Evolutionary conservation across 2,888 invertebrate genomes (phyloP), one percentile per base, ranked within the genome.

Genomic region (Aleiodes testaceus): DNA sequence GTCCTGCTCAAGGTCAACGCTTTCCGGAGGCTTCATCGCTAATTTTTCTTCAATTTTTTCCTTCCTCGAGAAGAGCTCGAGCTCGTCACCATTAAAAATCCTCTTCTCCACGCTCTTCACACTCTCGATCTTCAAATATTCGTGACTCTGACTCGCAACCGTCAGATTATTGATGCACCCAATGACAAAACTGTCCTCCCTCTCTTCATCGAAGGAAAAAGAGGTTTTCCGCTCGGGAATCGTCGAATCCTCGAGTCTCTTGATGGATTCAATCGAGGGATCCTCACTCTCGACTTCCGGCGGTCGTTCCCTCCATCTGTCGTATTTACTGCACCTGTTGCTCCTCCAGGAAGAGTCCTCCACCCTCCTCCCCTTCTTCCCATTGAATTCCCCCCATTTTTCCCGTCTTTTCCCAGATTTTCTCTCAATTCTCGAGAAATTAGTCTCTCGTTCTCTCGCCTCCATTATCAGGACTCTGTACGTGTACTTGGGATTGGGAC

Each of bases 401-500:
- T n/a, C n/a, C n/a, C n/a, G n/a, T n/a, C n/a, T n/a, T n/a, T n/a
- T n/a, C n/a, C 64, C 64, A 65, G n/a, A 16, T 18, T 59, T 59
- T 59, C 45, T 66, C 20, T 50, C 36, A 6, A 16, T 47, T 45
- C 50, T 22, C 36, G 64, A 47, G 12, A n/a, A 30, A 64, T 65
- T 78, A 18, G 73, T 74, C 50, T 84, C 82, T 0, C 81, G 79
- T n/a, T 78, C 79, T 20, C 80, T 79, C n/a, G 82, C 80, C 67
- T 87, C 85, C 70, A 81, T 79, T 42, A 86, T 78, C 16, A 87
- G 70, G 7, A 82, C 80, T 14, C 84, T 79, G 69, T 85, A 84
- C 0, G 85, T 85, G 49, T 81, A 87, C 70, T 79, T 84, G 9
- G 83, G 81, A 75, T 87, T 87, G 2, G 86, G 86, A 68, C 87